Evolutionary conservation across 2,888 invertebrate species (phyloP).

Genomic region (Panorpa germanica): DNA sequence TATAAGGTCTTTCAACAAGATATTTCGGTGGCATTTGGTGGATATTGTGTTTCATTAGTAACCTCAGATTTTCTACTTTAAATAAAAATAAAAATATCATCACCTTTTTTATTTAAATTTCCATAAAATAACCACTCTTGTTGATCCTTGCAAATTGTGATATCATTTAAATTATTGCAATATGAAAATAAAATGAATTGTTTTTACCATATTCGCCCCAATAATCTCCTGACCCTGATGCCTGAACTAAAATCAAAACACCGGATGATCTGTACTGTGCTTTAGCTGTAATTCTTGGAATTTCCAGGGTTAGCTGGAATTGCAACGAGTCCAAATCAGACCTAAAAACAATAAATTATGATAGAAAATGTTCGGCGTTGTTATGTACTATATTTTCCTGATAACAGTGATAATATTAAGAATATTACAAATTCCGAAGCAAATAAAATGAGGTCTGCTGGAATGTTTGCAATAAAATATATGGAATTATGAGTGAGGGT

Average conservation of each 20-base stretch:
- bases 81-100: too few species aligned
- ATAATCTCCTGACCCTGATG: conserved; percentile 72
- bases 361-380: too few species aligned
- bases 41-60: too few species aligned
- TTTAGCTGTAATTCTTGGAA: conserved; percentile 59
- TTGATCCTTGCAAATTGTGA: too few species aligned
- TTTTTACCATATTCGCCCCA: conserved; percentile 81
- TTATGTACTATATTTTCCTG: conserved; percentile 10
- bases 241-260: conserved; percentile 57
- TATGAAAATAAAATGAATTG: conserved; percentile 9
- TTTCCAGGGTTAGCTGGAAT: conserved; percentile 61
- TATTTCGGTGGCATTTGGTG: too few species aligned
- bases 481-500: too few species aligned
- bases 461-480: too few species aligned
- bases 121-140: too few species aligned
- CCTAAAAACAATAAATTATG: conserved; percentile 24
- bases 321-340: conserved; percentile 61
- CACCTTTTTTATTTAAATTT: too few species aligned
- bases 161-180: too few species aligned
- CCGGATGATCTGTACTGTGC: conserved; percentile 70
- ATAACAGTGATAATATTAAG: conserved; percentile 10
- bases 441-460: conserved; percentile 3
- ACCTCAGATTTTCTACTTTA: too few species aligned
- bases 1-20: too few species aligned
- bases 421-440: conserved; percentile 8